A percentile compares a stretch with the other conserved stretches of the same genome.
These are phyloP conservation scores for Limnephilus lunatus DNA, from an alignment of 2,888 invertebrate genomes.

Conservation along the genomic window DNA sequence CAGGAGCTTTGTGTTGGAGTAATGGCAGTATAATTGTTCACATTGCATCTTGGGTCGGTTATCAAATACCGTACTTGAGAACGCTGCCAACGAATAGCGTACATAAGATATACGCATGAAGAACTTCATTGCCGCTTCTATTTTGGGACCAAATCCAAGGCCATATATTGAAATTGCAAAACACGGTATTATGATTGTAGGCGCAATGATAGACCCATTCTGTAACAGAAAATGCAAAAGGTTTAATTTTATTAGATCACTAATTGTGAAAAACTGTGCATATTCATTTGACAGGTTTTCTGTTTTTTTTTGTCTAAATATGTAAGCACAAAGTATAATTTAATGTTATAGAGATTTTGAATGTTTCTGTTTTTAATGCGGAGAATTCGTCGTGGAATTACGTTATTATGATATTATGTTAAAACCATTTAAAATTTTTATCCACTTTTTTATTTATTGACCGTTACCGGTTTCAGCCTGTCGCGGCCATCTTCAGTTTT, in stretches of 20 bases:
- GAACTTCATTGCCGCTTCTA: conserved; percentile 76
- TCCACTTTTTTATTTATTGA: too few relatives aligned
- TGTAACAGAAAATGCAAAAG: conserved; percentile 70
- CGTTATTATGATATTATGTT: too few relatives aligned
- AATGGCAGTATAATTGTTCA: conserved; percentile 78
- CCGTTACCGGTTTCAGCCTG: too few relatives aligned
- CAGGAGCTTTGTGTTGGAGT: conserved; percentile 78
- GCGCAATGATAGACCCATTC: conserved; percentile 80
- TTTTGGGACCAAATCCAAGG: conserved; percentile 79
- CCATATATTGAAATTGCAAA: conserved; percentile 80
- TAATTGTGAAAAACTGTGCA: conserved; percentile 48
- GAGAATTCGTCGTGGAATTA: too few relatives aligned
- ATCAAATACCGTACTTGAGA: conserved; percentile 78
- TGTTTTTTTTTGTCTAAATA: too few relatives aligned
- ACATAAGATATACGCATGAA: conserved; percentile 81
- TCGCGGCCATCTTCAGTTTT: too few relatives aligned
- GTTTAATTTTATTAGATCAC: not conserved
- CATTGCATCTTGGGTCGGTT: conserved; percentile 80
- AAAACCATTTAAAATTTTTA: too few relatives aligned
- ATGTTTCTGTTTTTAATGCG: not conserved
- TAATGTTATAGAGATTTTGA: not conserved
- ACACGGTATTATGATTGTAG: conserved; percentile 77
- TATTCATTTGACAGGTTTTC: not conserved
- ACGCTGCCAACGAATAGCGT: conserved; percentile 83
- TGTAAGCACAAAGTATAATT: too few relatives aligned